These are phyloP conservation scores for Saccopteryx leptura DNA, from an alignment of 2,113 vertebrate species.

Conservation along the genomic window DNA sequence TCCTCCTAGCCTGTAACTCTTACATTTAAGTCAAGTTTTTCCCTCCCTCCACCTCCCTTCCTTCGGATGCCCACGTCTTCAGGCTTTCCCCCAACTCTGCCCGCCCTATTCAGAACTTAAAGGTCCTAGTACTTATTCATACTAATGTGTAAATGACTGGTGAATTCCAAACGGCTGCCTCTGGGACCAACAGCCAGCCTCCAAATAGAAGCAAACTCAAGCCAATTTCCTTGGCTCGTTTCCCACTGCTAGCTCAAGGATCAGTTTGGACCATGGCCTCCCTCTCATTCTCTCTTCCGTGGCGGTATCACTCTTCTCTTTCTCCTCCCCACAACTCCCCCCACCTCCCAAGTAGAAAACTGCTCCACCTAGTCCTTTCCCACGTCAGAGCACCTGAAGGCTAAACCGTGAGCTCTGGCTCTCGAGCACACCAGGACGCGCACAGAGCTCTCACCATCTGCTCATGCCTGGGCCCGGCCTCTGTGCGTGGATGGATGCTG, in stretches of 20 bases:
- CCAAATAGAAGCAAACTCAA: not conserved
- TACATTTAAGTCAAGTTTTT: not conserved
- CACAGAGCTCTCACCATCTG: not conserved
- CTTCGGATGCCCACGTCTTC: not conserved
- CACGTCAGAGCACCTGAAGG: not conserved
- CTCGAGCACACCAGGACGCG: not conserved
- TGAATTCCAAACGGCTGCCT: not conserved
- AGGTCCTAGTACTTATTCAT: not conserved
- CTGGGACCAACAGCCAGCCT: slow-evolving; percentile 7
- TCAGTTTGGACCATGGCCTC: not conserved
- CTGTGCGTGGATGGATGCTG: not conserved
- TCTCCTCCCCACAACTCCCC: not conserved
- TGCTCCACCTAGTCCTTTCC: not conserved
- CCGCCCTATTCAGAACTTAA: not conserved
- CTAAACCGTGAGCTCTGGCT: not conserved
- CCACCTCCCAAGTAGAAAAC: not conserved
- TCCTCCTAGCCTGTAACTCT: not conserved
- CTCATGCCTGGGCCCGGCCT: not conserved
- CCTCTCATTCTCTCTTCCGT: not conserved
- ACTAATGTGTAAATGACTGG: slow-evolving; percentile 36
- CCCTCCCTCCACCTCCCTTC: not conserved
- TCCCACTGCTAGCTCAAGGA: not conserved
- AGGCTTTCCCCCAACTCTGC: not conserved
- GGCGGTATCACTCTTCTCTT: not conserved
- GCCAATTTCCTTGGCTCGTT: not conserved